Percentiles rank a stretch among this genome's conserved stretches.
These are phyloP conservation scores for Ptiloglossa arizonensis DNA, from an alignment of 1,140 invertebrate species.

Conservation along the genomic window DNA sequence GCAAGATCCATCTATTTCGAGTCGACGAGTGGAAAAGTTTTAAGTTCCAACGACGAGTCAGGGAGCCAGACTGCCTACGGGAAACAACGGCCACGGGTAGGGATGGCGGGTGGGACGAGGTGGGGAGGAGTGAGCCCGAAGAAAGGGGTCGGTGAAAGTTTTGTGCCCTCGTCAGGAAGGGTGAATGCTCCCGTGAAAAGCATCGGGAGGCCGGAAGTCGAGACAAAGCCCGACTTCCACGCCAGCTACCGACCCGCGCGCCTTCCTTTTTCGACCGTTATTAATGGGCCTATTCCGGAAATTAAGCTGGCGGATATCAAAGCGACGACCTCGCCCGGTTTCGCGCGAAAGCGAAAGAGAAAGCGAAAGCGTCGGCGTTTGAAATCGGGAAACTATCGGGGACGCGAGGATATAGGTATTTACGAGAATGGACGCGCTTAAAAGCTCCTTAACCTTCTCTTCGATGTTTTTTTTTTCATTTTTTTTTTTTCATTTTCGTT, in stretches of 20 bases:
- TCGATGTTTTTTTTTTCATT: no score
- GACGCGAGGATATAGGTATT: neutral
- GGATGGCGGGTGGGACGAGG: conserved; percentile 10
- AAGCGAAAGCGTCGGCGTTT: conserved; percentile 44
- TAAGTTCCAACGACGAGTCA: conserved; percentile 48
- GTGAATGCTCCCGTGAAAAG: conserved; percentile 50
- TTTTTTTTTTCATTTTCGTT: no score
- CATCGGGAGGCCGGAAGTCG: conserved; percentile 63
- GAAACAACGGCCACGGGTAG: conserved; percentile 8
- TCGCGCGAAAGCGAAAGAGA: conserved; percentile 38
- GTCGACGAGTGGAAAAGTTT: conserved; percentile 53
- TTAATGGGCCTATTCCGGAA: conserved; percentile 69
- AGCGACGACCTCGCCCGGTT: conserved; percentile 17
- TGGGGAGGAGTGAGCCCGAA: conserved; percentile 40
- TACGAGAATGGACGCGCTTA: no score
- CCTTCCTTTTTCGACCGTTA: conserved; percentile 62
- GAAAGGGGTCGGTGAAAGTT: conserved; percentile 63
- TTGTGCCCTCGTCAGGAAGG: conserved; percentile 49
- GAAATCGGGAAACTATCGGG: conserved; percentile 39
- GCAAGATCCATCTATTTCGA: conserved; percentile 52
- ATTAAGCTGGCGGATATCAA: conserved; percentile 62
- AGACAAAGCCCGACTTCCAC: conserved; percentile 65
- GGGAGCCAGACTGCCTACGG: conserved; percentile 34
- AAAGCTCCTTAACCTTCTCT: no score
- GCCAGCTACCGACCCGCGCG: conserved; percentile 39